Evolutionary conservation across 2,888 invertebrate genomes (phyloP), one percentile per base, ranked within the genome.

Genomic region (Catonia carolina): DNA sequence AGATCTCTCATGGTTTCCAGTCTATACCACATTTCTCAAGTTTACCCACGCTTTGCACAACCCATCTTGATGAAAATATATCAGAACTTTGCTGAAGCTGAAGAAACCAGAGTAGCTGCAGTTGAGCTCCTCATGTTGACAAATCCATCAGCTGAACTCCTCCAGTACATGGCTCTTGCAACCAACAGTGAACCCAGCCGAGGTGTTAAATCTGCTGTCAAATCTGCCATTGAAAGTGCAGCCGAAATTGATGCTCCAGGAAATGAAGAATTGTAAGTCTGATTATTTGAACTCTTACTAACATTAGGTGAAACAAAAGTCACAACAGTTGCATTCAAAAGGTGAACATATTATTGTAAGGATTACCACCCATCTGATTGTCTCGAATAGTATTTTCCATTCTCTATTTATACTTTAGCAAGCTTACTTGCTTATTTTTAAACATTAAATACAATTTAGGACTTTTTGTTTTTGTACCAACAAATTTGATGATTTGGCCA

Each of bases 81-180:
- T 68, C 77, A 77, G 66, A 86, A 86, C 68, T 73, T 76, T 4
- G 80, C 78, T 56, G 86, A 86, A 66, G 70, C 74, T 15, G 77
- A 81, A 62, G 82, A 84, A 73, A 75, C 85, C 6, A 79, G 87
- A 66, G 78, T 79, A 41, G 78, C 81, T 48, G 83, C 86, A 45
- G 79, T 83, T 0, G 76, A 76, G 55, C 74, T 77, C 52, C 71
- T 86, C 58, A 80, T 85, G 73, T 75, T 73, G 64, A 75, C 80
- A 12, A 73, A 75, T 39, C 86, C 86, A 27, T 77, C 82, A 7
- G 70, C 75, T 17, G 73, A 74, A 12, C 81, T 85, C 78, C 78
- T 86, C 67, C 82, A 83, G 72, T 75, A 79, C 27, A 84, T 87
- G 81, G 86, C 86, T 18, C 74, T 78, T 66, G 79, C 79, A 73